Evolutionary conservation across 1,140 invertebrate species (phyloP), one percentile per base, ranked within the genome.

Genomic region (Magallana gigas): DNA sequence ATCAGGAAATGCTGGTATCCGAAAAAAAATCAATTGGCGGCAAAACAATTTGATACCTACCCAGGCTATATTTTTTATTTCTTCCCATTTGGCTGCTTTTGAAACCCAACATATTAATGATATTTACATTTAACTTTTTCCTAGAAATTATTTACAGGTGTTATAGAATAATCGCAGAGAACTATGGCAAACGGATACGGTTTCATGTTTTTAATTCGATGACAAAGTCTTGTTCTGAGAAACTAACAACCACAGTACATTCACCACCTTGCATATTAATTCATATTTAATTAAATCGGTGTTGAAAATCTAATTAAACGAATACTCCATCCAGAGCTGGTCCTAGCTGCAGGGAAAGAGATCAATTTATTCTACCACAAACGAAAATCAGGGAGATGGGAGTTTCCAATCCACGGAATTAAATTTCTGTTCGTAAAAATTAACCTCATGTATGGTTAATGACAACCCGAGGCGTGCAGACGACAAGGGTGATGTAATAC

Each of bases 301-400:
- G 68, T 76, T 76, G 23, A 76, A 76, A 76, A 76, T 76, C 68
- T 76, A 76, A 76, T 76, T 76, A 76, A 76, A 76, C 23, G 68
- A 76, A 76, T 23, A 76, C 68, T 29, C 36, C 23, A 48, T 29
- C 36, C 23, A 76, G 36, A 76, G 23, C 68, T 11, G 11, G 12
- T 18, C 11, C 14, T 76, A 76, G 68, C 68, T 76, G 11, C 68
- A 48, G 23, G 68, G 68, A 29, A 29, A 76, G 68, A 76, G 36
- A 76, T 76, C 68, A 76, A 76, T 76, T 76, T 76, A 76, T 76
- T 76, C 68, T 23, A 23, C 23, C 68, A 71, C 64, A 71, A 71
- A 71, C 64, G 64, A 71, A 71, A 23, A 23, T 71, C 16, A 29
- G 68, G 68, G 68, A 76, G 68, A 76, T 29, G 68, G 23, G 14